Evolutionary conservation across 2,113 vertebrate species (phyloP), one percentile per base, ranked within the genome.

Genomic region (Anguilla rostrata): DNA sequence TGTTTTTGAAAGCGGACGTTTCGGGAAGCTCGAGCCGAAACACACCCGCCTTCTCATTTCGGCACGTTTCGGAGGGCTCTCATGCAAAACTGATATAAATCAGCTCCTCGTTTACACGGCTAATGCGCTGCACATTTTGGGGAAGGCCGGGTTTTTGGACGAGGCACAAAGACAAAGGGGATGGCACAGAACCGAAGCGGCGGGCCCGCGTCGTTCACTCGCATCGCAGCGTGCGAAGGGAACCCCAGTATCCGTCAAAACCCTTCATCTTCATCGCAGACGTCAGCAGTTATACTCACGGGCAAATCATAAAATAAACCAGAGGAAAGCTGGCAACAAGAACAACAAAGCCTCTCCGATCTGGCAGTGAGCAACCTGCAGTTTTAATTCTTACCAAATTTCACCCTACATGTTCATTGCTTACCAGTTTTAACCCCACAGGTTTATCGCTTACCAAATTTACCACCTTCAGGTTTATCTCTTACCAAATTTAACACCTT

Each of bases 1-100:
- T 95, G 92, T 91, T 92, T 95, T 93, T 91, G 91, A 91, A 94
- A 91, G 93, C 91, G 3, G 92, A 92, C 87, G 84, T 15, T 92
- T 93, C 34, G 43, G 84, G 91, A 92, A 91, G 88, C 89, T 91
- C 93, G 92, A 93, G 94, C 94, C 94, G 92, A 94, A 34, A 34
- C 34, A 34, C 34, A 93, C 91, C 88, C 83, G 82, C 89, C 86
- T 92, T 93, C 91, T 92, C 92, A 91, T 92, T 85, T 87, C 86
- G 84, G 63, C 83, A 57, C 81, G 83, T 80, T 83, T 83, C 81
- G 11, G 87, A 87, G 81, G 53, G 91, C 89, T 93, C 92, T 95
- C 90, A 83, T 92, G 91, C 84, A 0, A 93, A 87, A 88, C 92
- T 90, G 91, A 91, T 92, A 93, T 90, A 87, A 86, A 88, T 91